These are phyloP conservation scores for Ormyrus labotus DNA, from an alignment of 2,888 invertebrate genomes.

Conservation along the genomic window DNA sequence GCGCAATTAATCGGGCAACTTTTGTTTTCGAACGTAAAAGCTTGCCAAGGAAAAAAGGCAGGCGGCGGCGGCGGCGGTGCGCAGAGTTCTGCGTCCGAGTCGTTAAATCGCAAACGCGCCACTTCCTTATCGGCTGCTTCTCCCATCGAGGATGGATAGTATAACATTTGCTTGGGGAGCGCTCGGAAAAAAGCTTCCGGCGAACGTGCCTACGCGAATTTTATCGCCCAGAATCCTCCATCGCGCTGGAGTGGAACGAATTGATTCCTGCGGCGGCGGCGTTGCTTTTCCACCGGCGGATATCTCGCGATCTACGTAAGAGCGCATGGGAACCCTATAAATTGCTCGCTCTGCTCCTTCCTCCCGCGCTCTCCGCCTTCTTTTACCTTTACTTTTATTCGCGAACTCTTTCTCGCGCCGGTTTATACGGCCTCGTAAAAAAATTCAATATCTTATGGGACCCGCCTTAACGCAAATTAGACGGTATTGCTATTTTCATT, in stretches of 20 bases:
- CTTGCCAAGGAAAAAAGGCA: background rate
- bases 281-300: background rate
- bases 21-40: background rate
- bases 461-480: no score
- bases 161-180: background rate
- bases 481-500: no score
- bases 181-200: conserved; percentile 28
- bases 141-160: conserved; percentile 19
- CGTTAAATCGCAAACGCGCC: conserved; percentile 41
- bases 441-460: no score
- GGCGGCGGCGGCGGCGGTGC: background rate
- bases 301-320: conserved; percentile 25
- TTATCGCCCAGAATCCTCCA: conserved; percentile 20
- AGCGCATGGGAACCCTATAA: conserved; percentile 17
- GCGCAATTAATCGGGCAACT: conserved; percentile 17
- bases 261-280: conserved; percentile 18
- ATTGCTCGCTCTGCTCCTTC: background rate
- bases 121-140: conserved; percentile 30
- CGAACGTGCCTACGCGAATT: conserved; percentile 38
- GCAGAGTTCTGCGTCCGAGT: conserved; percentile 6
- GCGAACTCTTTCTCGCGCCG: background rate
- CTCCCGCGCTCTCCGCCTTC: background rate
- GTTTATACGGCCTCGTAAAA: no score
- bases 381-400: background rate
- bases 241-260: conserved; percentile 40